Evolutionary conservation across 1,140 invertebrate genomes (phyloP).

Genomic region (Camponotus vicinus): DNA sequence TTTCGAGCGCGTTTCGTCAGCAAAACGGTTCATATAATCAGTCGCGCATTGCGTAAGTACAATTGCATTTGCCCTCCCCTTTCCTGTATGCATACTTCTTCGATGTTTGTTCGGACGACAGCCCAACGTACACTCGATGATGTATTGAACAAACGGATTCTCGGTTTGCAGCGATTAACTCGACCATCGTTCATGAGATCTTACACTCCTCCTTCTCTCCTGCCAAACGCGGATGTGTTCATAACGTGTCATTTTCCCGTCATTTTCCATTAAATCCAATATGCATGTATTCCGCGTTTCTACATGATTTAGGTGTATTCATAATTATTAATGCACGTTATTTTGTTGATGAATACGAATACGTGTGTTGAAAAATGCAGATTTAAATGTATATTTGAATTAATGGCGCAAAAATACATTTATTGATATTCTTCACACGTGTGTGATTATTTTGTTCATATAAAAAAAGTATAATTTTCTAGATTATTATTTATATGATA

Average conservation of each 20-base stretch:
- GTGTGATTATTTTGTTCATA: too few relatives aligned
- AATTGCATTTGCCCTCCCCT: background rate
- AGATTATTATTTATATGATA: too few relatives aligned
- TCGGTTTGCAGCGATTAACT: background rate
- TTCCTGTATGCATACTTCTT: background rate
- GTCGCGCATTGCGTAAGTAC: constrained; percentile 2
- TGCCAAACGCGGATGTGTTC: constrained; percentile 8
- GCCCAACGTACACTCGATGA: background rate
- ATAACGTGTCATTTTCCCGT: constrained; percentile 31
- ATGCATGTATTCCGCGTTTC: background rate
- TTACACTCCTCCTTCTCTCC: too few relatives aligned
- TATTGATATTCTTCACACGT: too few relatives aligned
- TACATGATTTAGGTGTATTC: constrained; percentile 27
- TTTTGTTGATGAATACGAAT: background rate
- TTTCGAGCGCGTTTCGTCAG: background rate
- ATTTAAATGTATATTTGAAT: too few relatives aligned
- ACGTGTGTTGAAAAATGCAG: background rate
- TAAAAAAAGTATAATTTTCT: too few relatives aligned
- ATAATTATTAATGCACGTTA: background rate
- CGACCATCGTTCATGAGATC: background rate
- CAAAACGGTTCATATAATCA: constrained; percentile 21
- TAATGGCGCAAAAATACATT: too few relatives aligned
- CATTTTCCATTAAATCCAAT: constrained; percentile 27
- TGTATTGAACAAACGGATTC: background rate
- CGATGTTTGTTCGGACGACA: background rate